phyloP scores from a whole-genome alignment of 1,140 invertebrate species.

The Carposina sasakii region DNA sequence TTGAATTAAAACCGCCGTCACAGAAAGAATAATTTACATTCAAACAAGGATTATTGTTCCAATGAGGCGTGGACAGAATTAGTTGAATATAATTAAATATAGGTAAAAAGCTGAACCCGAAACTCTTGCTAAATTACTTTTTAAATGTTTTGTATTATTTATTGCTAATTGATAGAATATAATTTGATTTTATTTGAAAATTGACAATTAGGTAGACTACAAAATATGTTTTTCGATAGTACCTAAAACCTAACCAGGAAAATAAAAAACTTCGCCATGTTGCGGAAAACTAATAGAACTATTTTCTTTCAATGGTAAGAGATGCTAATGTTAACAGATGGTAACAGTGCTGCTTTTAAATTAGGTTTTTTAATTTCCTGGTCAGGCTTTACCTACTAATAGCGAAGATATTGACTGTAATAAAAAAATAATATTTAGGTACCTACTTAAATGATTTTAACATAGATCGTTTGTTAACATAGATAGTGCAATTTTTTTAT shows the following conservation, averaged over 20 bases:
- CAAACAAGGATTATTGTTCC: slow-evolving; percentile 56
- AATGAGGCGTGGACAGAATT: slow-evolving; percentile 40
- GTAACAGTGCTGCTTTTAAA: no score
- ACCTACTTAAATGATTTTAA: no score
- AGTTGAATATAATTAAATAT: slow-evolving; percentile 25
- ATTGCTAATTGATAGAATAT: not conserved
- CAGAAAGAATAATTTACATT: slow-evolving; percentile 55
- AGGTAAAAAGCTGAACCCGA: not conserved
- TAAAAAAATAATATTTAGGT: no score
- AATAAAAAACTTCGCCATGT: no score
- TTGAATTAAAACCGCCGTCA: slow-evolving; percentile 38
- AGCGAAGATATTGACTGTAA: no score
- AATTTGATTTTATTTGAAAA: not conserved
- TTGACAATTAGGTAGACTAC: not conserved
- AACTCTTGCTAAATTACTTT: not conserved
- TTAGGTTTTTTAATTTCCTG: no score
- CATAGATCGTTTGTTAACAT: no score
- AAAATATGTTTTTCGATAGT: not conserved
- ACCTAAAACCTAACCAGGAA: not conserved
- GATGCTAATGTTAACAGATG: no score
- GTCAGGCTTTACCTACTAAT: no score
- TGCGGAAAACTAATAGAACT: no score
- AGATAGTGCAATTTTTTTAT: no score
- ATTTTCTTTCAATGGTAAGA: no score
- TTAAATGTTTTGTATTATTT: not conserved